These are phyloP conservation scores for Nymphalis io DNA, from an alignment of 1,140 invertebrate species.

Conservation along the genomic window DNA sequence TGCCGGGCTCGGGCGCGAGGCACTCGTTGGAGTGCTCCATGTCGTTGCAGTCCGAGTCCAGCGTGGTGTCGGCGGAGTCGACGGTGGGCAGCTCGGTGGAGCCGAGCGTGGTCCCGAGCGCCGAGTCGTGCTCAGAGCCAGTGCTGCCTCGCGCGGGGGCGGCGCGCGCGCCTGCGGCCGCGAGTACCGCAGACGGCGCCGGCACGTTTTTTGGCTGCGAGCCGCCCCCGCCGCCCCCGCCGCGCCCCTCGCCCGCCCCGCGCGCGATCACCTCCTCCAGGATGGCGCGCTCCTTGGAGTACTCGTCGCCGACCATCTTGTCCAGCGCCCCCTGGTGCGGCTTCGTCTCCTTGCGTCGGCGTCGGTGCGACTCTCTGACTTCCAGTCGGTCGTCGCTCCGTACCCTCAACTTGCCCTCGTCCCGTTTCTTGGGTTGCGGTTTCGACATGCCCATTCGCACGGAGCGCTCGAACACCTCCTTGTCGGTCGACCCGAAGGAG, in stretches of 20 bases:
- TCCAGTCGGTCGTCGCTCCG: constrained; percentile 47
- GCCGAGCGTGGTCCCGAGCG: constrained; percentile 3
- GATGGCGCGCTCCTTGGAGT: constrained; percentile 54
- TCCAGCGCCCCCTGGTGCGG: constrained; percentile 52
- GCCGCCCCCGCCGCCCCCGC: constrained; percentile 17
- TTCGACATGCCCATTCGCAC: constrained; percentile 85
- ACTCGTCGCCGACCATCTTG: constrained; percentile 56
- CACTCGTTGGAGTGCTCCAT: constrained; percentile 71
- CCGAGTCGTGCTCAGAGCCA: constrained; percentile 45
- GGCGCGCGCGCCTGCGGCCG: constrained; percentile 71
- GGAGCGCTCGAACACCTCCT: constrained; percentile 89
- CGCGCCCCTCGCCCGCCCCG: constrained; percentile 50
- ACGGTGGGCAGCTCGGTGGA: constrained; percentile 44
- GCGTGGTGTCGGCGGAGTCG: constrained; percentile 47
- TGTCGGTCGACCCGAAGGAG: constrained; percentile 86
- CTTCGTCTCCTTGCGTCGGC: constrained; percentile 40
- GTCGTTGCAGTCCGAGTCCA: constrained; percentile 49
- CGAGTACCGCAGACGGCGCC: constrained; percentile 73
- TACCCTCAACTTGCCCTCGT: constrained; percentile 45
- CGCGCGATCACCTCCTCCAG: constrained; percentile 63
- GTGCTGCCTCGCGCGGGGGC: constrained; percentile 48
- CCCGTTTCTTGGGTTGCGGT: constrained; percentile 50
- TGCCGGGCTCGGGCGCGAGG: constrained; percentile 55
- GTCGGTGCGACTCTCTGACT: constrained; percentile 40
- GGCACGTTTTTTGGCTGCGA: constrained; percentile 74